Base-by-base conservation (phyloP, 2,888 invertebrate genomes). In the Zhuqinia jingwanae region DNA sequence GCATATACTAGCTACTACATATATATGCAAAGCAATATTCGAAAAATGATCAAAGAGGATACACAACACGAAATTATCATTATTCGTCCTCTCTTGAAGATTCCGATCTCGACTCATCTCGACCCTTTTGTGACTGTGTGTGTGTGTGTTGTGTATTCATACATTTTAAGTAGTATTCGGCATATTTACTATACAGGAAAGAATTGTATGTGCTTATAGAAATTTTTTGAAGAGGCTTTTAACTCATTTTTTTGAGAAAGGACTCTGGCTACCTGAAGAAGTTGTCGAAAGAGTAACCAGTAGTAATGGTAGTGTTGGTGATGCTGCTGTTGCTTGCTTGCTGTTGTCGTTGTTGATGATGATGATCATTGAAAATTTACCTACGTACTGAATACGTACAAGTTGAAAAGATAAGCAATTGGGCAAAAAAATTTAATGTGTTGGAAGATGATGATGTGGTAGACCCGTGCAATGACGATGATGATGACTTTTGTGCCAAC, bases 161-260 rank as follows among this genome's bases (percentile, higher is more conserved):
- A 36, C 25, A 45, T 68, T 60, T 27, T 60, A 60, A 25, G n/a
- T 68, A 68, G 30, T 30, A 30, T 68, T 15, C 27, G 3, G 5
- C 8, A 36, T 8, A 36, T 42, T 50, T 42, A 13, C n/a, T 36
- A 36, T n/a, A 65, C 36, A 42, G n/a, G 36, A 27, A 73, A 6
- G 50, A 25, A 73, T 15, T 27, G 6, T 5, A 20, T 25, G 15
- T 11, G 30, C 13, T 11, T 25, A 56, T 8, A n/a, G n/a, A n/a
- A n/a, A 53, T 58, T 80, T 70, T 36, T 80, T 42, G 25, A 58
- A 81, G 70, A 50, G 45, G 45, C 53, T 81, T 58, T 73, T 82
- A 58, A 60, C 82, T 82, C 58, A 70, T 75, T 58, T 63, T 70
- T 79, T 79, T 65, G 47, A 79, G 78, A 80, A 80, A 65, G 63